Evolutionary conservation across 2,888 invertebrate species (phyloP).

Genomic region (Hypselothyrea guttata): DNA sequence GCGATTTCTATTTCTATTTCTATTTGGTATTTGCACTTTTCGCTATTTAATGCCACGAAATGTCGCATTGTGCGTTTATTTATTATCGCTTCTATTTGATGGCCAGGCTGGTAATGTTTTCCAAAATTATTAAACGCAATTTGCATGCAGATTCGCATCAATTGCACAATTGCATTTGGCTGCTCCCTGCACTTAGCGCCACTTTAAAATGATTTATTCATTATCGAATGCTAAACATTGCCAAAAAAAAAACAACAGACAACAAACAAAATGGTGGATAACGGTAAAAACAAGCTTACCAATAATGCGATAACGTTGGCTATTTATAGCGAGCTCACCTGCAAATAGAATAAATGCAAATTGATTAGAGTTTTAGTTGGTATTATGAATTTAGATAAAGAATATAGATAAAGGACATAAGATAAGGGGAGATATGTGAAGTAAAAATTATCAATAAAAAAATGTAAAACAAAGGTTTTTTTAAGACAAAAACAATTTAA

Average conservation of each 20-base stretch:
- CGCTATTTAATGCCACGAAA: slow-evolving; percentile 51
- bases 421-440: too few species aligned
- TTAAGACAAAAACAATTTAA: too few species aligned
- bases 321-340: slow-evolving; percentile 25
- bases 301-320: background rate
- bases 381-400: too few species aligned
- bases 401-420: too few species aligned
- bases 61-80: slow-evolving; percentile 44
- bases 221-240: slow-evolving; percentile 3
- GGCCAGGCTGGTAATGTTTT: too few species aligned
- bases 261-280: background rate
- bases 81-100: slow-evolving; percentile 15
- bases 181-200: slow-evolving; percentile 35
- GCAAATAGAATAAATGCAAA: slow-evolving; percentile 10
- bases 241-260: background rate
- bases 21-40: slow-evolving; percentile 41
- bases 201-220: slow-evolving; percentile 35
- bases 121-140: slow-evolving; percentile 19
- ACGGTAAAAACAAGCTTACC: slow-evolving; percentile 22
- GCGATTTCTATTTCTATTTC: too few species aligned
- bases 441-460: too few species aligned
- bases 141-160: slow-evolving; percentile 33
- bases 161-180: slow-evolving; percentile 21
- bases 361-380: background rate
- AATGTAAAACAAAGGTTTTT: too few species aligned